These are phyloP conservation scores for Agrotis segetum DNA, from an alignment of 2,888 invertebrate species.

Conservation along the genomic window DNA sequence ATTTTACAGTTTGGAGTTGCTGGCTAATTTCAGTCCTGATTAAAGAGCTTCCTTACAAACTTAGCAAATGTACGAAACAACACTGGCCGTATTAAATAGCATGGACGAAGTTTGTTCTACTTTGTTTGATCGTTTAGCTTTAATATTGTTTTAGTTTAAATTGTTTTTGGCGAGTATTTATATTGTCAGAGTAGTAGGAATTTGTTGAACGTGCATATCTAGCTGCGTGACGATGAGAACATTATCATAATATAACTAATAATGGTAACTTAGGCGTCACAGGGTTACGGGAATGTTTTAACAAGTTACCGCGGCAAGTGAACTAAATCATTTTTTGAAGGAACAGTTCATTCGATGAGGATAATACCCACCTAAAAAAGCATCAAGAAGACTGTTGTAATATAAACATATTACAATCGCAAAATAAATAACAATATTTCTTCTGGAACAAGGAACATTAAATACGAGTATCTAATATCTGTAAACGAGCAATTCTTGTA, in stretches of 20 bases:
- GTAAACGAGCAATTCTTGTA: too few relatives aligned
- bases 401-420: too few relatives aligned
- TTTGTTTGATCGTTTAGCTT: constrained; percentile 43
- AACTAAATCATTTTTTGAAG: too few relatives aligned
- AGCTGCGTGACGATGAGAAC: not conserved
- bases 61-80: constrained; percentile 55
- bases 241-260: not conserved
- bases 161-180: not conserved
- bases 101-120: constrained; percentile 41
- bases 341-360: too few relatives aligned
- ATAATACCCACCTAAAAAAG: too few relatives aligned
- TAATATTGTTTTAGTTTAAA: constrained; percentile 13
- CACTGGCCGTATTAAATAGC: constrained; percentile 51
- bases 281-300: too few relatives aligned
- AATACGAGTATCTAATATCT: too few relatives aligned
- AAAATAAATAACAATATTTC: too few relatives aligned
- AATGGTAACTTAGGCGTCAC: not conserved
- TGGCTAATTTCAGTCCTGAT: constrained; percentile 63
- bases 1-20: constrained; percentile 63
- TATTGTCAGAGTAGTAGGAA: not conserved
- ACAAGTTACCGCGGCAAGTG: too few relatives aligned
- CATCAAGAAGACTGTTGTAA: too few relatives aligned
- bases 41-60: constrained; percentile 66
- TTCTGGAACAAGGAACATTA: too few relatives aligned
- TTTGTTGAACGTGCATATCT: not conserved